These are phyloP conservation scores for Orientallactaga bullata DNA, from an alignment of 2,113 vertebrate species.

Conservation along the genomic window DNA sequence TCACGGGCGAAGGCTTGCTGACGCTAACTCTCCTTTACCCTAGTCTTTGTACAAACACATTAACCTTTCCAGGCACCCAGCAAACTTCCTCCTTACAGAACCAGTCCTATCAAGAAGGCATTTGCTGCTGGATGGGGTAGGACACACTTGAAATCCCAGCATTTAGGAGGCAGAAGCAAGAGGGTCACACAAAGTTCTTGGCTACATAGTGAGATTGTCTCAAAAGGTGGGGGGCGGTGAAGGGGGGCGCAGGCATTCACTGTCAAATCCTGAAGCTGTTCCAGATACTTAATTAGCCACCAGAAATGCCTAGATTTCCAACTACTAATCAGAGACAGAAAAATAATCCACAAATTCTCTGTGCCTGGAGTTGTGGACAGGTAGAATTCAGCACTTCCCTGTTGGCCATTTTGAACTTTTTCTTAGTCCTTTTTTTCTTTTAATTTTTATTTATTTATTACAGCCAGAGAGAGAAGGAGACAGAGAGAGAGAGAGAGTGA, in stretches of 20 bases:
- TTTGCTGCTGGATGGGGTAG: neutral
- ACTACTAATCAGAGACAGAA: neutral
- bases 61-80: neutral
- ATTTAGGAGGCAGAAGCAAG: neutral
- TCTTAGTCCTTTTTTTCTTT: no score
- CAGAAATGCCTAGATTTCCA: conserved; percentile 14
- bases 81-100: neutral
- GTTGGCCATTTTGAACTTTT: neutral
- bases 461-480: no score
- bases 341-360: neutral
- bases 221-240: no score
- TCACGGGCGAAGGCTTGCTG: neutral
- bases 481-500: no score
- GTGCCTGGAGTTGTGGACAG: neutral
- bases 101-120: neutral
- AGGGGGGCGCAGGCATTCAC: no score
- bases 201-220: no score
- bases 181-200: neutral
- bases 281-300: neutral
- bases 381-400: neutral
- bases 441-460: no score
- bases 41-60: neutral
- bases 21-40: neutral
- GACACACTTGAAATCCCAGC: neutral
- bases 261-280: neutral